These are phyloP conservation scores for Hyppa rectilinea DNA, from an alignment of 2,888 invertebrate genomes.

Conservation along the genomic window DNA sequence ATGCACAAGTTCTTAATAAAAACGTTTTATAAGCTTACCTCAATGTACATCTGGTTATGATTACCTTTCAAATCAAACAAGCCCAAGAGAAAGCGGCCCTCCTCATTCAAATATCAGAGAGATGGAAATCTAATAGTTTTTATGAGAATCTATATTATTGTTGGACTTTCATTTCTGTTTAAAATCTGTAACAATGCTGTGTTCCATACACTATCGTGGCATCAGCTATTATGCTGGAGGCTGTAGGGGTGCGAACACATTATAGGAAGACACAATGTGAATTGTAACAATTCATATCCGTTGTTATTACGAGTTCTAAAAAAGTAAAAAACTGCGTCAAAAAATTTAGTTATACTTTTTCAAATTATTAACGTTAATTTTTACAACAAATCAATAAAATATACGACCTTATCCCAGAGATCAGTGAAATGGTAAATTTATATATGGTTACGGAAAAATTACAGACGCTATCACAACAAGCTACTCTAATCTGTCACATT, in stretches of 20 bases:
- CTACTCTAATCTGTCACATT: no score
- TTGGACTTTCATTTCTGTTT: constrained; percentile 67
- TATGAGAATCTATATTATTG: constrained; percentile 58
- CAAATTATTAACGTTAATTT: background rate
- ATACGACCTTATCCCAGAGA: background rate
- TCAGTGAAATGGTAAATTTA: background rate
- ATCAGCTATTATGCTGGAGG: constrained; percentile 61
- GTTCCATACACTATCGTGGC: constrained; percentile 60
- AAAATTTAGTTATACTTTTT: background rate
- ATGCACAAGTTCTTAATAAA: background rate
- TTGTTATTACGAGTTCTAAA: background rate
- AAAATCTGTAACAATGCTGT: constrained; percentile 61
- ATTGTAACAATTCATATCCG: background rate
- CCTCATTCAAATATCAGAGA: constrained; percentile 57
- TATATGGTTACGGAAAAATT: background rate
- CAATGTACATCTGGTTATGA: constrained; percentile 16
- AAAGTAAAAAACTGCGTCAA: background rate
- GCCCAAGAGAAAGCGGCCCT: constrained; percentile 49
- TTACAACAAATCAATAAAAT: background rate
- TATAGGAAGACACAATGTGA: background rate
- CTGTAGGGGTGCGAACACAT: constrained; percentile 24
- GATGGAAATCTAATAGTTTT: constrained; percentile 58
- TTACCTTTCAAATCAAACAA: constrained; percentile 42
- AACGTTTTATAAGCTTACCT: background rate
- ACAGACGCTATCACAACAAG: no score